Base-by-base conservation (phyloP, 2,797 vertebrate genomes). In the Notolepis coatsorum region DNA sequence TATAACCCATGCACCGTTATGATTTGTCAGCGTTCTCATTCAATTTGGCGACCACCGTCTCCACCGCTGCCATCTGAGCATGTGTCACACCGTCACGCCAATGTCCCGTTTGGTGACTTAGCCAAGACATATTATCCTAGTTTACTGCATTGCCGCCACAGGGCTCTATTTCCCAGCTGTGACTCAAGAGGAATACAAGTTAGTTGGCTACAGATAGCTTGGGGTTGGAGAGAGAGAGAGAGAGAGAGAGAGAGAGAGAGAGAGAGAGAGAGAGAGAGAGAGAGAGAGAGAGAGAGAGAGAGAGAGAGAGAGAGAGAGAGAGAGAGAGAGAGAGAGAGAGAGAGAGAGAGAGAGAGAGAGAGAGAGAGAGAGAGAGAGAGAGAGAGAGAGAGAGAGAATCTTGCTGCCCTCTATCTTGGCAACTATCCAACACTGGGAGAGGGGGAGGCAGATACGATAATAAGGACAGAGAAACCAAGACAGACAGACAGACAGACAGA, bases 111-210 rank as follows among this genome's bases (percentile, higher is more conserved):
- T n/a, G n/a, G n/a, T n/a, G n/a, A n/a, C n/a, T n/a, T n/a, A n/a
- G n/a, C n/a, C n/a, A n/a, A n/a, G n/a, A n/a, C n/a, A n/a, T n/a
- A n/a, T n/a, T n/a, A n/a, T n/a, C n/a, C n/a, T n/a, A n/a, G n/a
- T n/a, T n/a, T n/a, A n/a, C n/a, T n/a, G n/a, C n/a, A n/a, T n/a
- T n/a, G n/a, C n/a, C n/a, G n/a, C n/a, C n/a, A n/a, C n/a, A n/a
- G n/a, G n/a, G n/a, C n/a, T n/a, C n/a, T n/a, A n/a, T n/a, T n/a
- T n/a, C n/a, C n/a, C n/a, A n/a, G n/a, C n/a, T n/a, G n/a, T n/a
- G n/a, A n/a, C n/a, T n/a, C n/a, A 39, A 45, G 60, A 48, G 37
- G 28, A 53, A 10, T 55, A 23, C 21, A 10, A 50, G 61, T 50
- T 41, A 58, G 7, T 20, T 17, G 45, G 47, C 15, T 10, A 54